A percentile compares a stretch with the other conserved stretches of the same genome.
Conservation (phyloP, 92 coral and sea anemone genomes). For the Desmophyllum pertusum region DNA sequence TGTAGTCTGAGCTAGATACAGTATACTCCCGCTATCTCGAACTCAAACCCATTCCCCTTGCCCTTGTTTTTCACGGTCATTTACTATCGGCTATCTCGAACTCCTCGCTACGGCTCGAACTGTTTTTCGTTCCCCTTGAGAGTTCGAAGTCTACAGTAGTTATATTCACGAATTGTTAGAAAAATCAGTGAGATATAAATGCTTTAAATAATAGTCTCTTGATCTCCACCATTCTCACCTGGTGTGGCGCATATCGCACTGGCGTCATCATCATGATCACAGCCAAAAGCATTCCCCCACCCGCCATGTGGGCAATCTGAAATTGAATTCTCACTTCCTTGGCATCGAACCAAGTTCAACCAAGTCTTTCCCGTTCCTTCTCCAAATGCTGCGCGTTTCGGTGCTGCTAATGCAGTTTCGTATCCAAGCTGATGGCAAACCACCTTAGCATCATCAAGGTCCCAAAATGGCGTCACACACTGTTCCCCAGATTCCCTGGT, state of each 20-base stretch:
- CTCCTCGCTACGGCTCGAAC: too few relatives aligned
- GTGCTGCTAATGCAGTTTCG: not conserved
- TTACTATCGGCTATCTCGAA: too few relatives aligned
- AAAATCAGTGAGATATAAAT: too few relatives aligned
- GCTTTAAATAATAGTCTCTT: too few relatives aligned
- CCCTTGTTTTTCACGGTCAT: too few relatives aligned
- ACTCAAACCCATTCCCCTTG: too few relatives aligned
- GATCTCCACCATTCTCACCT: too few relatives aligned
- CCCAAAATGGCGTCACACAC: not conserved
- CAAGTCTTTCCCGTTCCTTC: not conserved
- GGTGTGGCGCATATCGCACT: not conserved
- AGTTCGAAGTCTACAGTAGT: too few relatives aligned
- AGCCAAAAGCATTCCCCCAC: not conserved
- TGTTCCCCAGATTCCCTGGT: slow-evolving; percentile 1
- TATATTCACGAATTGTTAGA: too few relatives aligned
- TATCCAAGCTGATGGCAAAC: slow-evolving; percentile 11
- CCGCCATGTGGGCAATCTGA: not conserved
- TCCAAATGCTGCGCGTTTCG: not conserved
- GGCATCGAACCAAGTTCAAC: not conserved
- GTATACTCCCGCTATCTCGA: too few relatives aligned
- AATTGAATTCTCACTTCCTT: not conserved
- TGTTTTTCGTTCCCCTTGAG: too few relatives aligned
- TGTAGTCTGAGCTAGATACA: too few relatives aligned
- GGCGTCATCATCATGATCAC: not conserved
- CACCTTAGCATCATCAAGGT: not conserved